phyloP scores from a whole-genome alignment of 2,888 invertebrate species.

The Unio pictorum region DNA sequence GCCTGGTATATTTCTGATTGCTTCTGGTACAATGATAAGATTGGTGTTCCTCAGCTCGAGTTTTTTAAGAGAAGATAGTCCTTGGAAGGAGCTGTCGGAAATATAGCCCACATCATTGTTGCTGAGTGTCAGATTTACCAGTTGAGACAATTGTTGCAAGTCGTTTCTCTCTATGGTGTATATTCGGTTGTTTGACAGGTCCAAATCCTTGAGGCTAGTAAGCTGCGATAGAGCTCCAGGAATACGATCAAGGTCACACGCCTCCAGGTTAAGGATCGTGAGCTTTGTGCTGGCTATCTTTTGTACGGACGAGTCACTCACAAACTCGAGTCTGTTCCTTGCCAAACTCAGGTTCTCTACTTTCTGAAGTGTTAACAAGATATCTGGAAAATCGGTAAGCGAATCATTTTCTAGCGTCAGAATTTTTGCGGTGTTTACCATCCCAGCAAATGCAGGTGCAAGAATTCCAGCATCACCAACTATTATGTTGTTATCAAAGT shows the following conservation, averaged over 20 bases:
- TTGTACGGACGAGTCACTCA: slow-evolving; percentile 34
- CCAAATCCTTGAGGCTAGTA: slow-evolving; percentile 17
- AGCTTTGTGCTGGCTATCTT: slow-evolving; percentile 21
- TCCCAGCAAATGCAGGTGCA: slow-evolving; percentile 35
- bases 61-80: slow-evolving; percentile 11
- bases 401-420: slow-evolving; percentile 36
- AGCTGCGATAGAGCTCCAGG: slow-evolving; percentile 34
- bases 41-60: slow-evolving; percentile 22
- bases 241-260: slow-evolving; percentile 37
- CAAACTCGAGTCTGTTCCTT: slow-evolving; percentile 33
- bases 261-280: slow-evolving; percentile 26
- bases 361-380: slow-evolving; percentile 24
- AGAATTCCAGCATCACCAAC: slow-evolving; percentile 39
- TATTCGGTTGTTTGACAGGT: slow-evolving; percentile 38
- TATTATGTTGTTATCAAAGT: slow-evolving; percentile 38
- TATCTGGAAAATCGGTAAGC: slow-evolving; percentile 33
- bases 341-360: slow-evolving; percentile 33
- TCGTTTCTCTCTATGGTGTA: slow-evolving; percentile 41
- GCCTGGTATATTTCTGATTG: slow-evolving; percentile 21
- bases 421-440: slow-evolving; percentile 11
- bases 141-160: slow-evolving; percentile 16
- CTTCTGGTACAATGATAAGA: slow-evolving; percentile 29
- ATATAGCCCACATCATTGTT: slow-evolving; percentile 32
- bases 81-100: slow-evolving; percentile 32
- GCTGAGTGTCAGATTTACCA: slow-evolving; percentile 20